These are phyloP conservation scores for Hystrix cristata DNA, from an alignment of 2,113 vertebrate genomes.

Conservation along the genomic window DNA sequence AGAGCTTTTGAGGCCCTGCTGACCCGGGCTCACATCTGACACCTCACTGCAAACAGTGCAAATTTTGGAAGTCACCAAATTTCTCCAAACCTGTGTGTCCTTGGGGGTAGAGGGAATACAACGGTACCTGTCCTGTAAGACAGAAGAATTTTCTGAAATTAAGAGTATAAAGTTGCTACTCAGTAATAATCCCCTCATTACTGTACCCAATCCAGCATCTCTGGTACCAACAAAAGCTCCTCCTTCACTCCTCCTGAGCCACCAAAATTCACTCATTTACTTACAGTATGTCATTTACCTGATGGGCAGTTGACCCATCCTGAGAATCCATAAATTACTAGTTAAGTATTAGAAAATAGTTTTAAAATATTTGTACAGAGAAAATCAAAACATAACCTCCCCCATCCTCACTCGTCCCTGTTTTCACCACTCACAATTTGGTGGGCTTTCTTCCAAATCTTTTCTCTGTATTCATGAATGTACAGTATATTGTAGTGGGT, in stretches of 20 bases:
- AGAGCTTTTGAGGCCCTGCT: neutral
- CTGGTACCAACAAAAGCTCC: too few relatives aligned
- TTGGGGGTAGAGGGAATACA: neutral
- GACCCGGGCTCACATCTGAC: neutral
- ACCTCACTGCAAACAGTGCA: neutral
- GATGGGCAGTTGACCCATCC: neutral
- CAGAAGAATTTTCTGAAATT: neutral
- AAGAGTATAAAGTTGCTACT: neutral
- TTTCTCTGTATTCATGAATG: neutral
- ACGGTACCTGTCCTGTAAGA: neutral
- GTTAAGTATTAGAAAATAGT: neutral
- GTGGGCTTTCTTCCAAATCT: neutral
- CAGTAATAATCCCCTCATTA: too few relatives aligned
- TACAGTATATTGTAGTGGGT: neutral
- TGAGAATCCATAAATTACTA: neutral
- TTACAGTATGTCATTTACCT: neutral
- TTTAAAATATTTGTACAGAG: neutral
- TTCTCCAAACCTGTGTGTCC: neutral
- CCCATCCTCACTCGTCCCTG: neutral
- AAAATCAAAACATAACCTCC: neutral
- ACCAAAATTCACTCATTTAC: neutral
- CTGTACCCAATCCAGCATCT: neutral
- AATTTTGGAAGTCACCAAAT: neutral
- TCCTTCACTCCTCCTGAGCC: neutral
- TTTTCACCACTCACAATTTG: neutral